Percentiles rank a stretch among this genome's conserved stretches.
Evolutionary conservation across 2,113 vertebrate species (phyloP).

Genomic region (Promerops cafer): DNA sequence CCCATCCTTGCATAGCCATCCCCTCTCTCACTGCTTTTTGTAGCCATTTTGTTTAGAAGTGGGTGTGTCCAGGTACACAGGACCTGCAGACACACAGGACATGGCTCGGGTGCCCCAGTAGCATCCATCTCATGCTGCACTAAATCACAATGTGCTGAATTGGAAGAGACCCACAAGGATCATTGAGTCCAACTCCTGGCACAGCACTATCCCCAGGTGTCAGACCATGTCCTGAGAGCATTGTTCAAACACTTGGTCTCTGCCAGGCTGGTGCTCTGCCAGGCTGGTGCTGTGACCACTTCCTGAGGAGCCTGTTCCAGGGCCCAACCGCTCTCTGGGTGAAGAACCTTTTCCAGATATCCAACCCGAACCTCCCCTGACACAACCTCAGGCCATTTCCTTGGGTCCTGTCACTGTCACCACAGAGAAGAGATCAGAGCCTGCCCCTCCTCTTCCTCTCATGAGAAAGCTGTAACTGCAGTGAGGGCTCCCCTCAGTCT

Average conservation of each 20-base stretch:
- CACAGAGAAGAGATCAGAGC: background rate
- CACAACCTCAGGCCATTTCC: background rate
- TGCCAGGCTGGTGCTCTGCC: background rate
- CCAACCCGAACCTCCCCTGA: background rate
- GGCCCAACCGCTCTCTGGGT: accelerated
- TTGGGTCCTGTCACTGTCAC: background rate
- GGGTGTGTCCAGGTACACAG: background rate
- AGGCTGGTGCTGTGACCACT: background rate
- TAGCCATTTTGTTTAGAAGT: background rate
- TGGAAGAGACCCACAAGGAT: background rate
- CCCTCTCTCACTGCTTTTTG: background rate
- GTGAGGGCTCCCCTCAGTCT: accelerated
- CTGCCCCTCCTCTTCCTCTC: background rate
- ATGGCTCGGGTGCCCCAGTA: background rate
- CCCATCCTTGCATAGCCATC: background rate
- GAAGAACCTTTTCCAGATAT: background rate
- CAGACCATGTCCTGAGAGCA: background rate
- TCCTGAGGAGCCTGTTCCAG: background rate
- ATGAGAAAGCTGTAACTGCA: accelerated
- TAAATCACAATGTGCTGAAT: background rate
- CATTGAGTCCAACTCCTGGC: background rate
- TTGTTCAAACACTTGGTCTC: accelerated
- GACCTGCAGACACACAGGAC: background rate
- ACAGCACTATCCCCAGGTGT: background rate
- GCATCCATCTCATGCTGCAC: background rate